Evolutionary conservation across 2,888 invertebrate genomes (phyloP).

Genomic region (Pristionchus arcanus): DNA sequence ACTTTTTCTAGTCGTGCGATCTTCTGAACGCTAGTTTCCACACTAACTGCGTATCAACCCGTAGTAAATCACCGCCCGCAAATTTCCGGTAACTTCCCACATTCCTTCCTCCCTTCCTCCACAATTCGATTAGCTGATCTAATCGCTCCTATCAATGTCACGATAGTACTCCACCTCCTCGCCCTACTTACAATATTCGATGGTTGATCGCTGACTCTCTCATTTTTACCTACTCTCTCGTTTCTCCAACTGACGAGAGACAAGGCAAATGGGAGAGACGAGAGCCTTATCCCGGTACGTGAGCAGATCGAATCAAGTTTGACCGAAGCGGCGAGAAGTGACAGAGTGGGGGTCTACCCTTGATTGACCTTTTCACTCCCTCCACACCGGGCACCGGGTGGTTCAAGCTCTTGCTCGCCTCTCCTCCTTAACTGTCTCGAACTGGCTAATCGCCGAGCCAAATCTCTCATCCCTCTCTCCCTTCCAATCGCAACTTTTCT

Average conservation of each 20-base stretch:
- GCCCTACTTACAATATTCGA: conserved; percentile 40
- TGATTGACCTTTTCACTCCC: conserved; percentile 33
- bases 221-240: not conserved
- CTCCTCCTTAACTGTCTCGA: not conserved
- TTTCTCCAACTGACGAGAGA: not conserved
- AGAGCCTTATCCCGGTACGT: not conserved
- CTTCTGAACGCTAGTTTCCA: too few relatives aligned
- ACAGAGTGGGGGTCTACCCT: not conserved
- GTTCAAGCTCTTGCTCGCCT: not conserved
- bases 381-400: not conserved
- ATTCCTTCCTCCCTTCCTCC: not conserved
- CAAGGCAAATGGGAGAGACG: not conserved
- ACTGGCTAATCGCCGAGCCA: not conserved
- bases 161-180: not conserved
- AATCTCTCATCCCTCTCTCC: conserved; percentile 21
- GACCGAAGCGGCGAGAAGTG: too few relatives aligned
- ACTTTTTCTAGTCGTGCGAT: too few relatives aligned
- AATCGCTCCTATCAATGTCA: conserved; percentile 24
- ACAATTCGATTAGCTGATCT: conserved; percentile 29
- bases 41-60: not conserved
- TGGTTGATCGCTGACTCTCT: not conserved
- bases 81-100: not conserved
- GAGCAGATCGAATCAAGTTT: not conserved
- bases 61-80: not conserved
- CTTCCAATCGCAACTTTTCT: conserved; percentile 31